These are phyloP conservation scores for Pristionchus maxplancki DNA, from an alignment of 2,888 invertebrate species.

Conservation along the genomic window DNA sequence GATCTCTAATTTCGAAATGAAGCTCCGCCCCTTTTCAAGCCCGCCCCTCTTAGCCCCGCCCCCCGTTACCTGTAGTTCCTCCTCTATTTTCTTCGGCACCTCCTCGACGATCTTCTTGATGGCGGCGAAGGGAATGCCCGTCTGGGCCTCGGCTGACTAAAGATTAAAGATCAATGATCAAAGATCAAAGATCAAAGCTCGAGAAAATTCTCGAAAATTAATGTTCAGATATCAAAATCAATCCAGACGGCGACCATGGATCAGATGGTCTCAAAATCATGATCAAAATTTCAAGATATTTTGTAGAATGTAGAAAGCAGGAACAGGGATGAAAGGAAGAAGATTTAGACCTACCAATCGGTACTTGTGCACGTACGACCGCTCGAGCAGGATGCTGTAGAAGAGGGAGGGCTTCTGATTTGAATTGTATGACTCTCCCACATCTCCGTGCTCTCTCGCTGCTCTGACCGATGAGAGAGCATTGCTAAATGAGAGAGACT, in stretches of 20 bases:
- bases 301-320: no score
- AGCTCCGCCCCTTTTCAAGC: neutral
- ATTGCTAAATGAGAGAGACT: neutral
- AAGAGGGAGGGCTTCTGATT: slow-evolving; percentile 18
- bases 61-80: neutral
- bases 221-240: no score
- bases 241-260: no score
- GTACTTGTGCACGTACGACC: slow-evolving; percentile 5
- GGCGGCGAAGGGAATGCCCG: neutral
- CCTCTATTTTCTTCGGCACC: neutral
- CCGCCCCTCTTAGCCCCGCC: neutral
- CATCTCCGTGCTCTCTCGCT: no score
- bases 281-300: neutral
- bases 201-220: no score
- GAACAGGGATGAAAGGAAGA: neutral
- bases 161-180: neutral
- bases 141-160: neutral
- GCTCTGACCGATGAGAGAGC: no score
- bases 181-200: neutral
- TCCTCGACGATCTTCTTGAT: slow-evolving; percentile 6
- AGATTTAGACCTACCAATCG: neutral
- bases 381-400: slow-evolving; percentile 29
- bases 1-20: neutral
- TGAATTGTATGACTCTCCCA: neutral
- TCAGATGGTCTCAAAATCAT: neutral